phyloP scores from a whole-genome alignment of 1,140 invertebrate genomes.

The Zaprionus nigranus region DNA sequence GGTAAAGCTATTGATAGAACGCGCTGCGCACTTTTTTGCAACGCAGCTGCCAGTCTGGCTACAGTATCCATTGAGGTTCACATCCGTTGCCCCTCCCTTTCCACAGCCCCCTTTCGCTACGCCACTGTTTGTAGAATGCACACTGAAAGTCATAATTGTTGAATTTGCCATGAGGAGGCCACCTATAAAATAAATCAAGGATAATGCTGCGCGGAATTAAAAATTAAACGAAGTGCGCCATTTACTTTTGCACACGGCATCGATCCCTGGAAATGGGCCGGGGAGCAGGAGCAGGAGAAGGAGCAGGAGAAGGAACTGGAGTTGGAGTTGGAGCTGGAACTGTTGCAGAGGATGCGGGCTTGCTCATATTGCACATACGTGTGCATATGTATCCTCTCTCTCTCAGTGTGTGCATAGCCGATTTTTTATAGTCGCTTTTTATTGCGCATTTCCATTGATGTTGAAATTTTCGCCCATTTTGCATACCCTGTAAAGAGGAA shows the following conservation, averaged over 20 bases:
- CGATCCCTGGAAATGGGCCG: conserved; percentile 15
- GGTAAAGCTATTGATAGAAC: conserved; percentile 24
- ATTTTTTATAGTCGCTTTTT: conserved; percentile 82
- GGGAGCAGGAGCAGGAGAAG: not conserved
- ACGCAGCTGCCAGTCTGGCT: conserved; percentile 24
- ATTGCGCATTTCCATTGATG: conserved; percentile 81
- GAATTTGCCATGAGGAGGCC: conserved; percentile 63
- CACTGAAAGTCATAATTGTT: conserved; percentile 75
- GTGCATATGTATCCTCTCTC: conserved; percentile 2
- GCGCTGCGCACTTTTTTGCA: conserved; percentile 32
- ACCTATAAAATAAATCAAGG: conserved; percentile 81
- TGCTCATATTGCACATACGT: conserved; percentile 64
- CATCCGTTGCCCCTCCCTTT: conserved; percentile 14
- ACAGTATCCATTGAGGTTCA: conserved; percentile 32
- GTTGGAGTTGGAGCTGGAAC: not conserved
- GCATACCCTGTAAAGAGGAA: conserved; percentile 13
- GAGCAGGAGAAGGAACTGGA: conserved; percentile 1
- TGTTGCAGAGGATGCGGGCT: conserved; percentile 32
- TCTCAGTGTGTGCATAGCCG: conserved; percentile 66
- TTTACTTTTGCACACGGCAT: conserved; percentile 62
- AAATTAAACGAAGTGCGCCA: conserved; percentile 82
- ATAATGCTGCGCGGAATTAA: conserved; percentile 79
- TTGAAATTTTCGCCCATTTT: conserved; percentile 70
- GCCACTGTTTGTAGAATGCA: conserved; percentile 8
- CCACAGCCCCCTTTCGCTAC: not conserved